Conservation (phyloP, 2,113 vertebrate species). For the Tretioscincus oriximinensis region DNA sequence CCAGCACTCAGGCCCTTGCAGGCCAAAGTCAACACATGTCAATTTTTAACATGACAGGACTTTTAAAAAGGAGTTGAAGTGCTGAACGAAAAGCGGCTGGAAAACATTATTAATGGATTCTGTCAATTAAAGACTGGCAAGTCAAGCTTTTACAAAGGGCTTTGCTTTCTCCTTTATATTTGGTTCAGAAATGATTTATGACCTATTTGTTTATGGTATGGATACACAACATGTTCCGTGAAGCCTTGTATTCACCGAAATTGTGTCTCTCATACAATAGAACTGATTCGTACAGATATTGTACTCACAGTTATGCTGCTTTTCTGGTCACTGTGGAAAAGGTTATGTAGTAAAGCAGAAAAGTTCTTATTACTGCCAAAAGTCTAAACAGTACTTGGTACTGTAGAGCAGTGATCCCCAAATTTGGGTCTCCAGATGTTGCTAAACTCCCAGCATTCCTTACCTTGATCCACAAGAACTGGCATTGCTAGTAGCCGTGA, state of each 20-base stretch:
- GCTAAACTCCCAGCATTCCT: no score
- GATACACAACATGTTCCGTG: constrained; percentile 21
- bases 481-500: no score
- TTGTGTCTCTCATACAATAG: not conserved
- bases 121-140: constrained; percentile 66
- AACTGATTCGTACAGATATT: not conserved
- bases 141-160: constrained; percentile 47
- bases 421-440: not conserved
- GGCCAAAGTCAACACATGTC: constrained; percentile 75
- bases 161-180: constrained; percentile 20
- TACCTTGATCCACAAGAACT: no score
- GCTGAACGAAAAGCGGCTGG: constrained; percentile 61
- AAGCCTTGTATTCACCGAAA: not conserved
- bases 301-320: not conserved
- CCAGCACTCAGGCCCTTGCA: constrained; percentile 59
- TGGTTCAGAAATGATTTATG: constrained; percentile 24
- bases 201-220: constrained; percentile 18
- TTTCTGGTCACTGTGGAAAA: not conserved
- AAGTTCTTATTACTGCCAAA: not conserved
- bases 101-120: constrained; percentile 67
- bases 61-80: constrained; percentile 63
- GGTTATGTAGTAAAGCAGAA: not conserved
- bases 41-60: constrained; percentile 71
- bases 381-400: no score
- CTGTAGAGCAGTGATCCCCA: not conserved